Evolutionary conservation across 2,888 invertebrate genomes (phyloP), one percentile per base, ranked within the genome.

Genomic region (Nycteola revayana): DNA sequence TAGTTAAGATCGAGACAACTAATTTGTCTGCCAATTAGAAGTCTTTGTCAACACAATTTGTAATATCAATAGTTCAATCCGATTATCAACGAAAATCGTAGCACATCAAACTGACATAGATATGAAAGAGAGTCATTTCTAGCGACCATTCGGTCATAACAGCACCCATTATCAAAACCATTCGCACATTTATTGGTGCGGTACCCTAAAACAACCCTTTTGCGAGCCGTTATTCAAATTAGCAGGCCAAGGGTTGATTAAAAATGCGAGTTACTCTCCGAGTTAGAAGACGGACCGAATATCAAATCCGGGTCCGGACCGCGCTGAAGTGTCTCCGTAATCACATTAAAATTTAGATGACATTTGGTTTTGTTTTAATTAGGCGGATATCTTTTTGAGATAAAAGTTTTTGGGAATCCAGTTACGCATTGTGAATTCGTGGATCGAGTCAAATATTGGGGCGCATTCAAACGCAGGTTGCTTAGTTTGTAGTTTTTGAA

Each of bases 161-260:
- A 10, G 23, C 21, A n/a, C 32, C 43, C 46, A 45, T 50, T 46
- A 48, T 36, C 26, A 27, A 8, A 28, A 38, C 34, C 40, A 42
- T 51, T 49, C 33, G 36, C 42, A 38, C 39, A 42, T 51, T 60
- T 55, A 45, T 48, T 45, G 48, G 39, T 28, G 40, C 47, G 56
- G 60, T 34, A 45, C 52, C 56, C 57, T 57, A 53, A 58, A 66
- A 56, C 48, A 64, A 66, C 68, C 71, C 66, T 63, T 71, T 62
- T 47, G 52, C 43, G 42, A 37, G 45, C 61, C 64, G 60, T 72
- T 79, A 80, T 81, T 79, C 73, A 79, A 81, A 80, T 81, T 66
- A 72, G 68, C 61, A 52, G 49, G 45, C 49, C 57, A 42, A 53
- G 39, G 48, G 45, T 25, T 77, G 73, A 80, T 83, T 82, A 79